These are phyloP conservation scores for Lynx canadensis DNA, from an alignment of 2,113 vertebrate genomes.

Conservation along the genomic window DNA sequence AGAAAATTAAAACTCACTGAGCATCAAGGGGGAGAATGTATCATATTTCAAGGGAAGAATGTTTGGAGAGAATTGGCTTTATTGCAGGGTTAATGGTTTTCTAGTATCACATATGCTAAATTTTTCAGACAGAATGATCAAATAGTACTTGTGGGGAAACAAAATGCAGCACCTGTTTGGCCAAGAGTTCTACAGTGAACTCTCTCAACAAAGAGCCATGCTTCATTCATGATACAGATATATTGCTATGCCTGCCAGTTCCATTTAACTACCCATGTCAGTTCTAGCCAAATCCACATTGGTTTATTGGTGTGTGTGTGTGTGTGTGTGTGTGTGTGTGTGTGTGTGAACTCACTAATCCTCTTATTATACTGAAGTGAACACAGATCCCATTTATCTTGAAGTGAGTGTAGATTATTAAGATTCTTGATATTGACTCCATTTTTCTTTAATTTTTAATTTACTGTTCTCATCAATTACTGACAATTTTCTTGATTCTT, in stretches of 20 bases:
- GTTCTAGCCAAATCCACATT: background rate
- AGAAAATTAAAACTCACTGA: constrained; percentile 46
- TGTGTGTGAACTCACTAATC: background rate
- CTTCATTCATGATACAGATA: background rate
- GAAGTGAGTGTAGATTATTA: background rate
- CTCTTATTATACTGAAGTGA: background rate
- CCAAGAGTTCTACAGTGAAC: background rate
- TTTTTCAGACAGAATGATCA: background rate
- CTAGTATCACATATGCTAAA: background rate
- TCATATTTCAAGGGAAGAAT: background rate
- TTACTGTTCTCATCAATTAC: background rate
- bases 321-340: no score
- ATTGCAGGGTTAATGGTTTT: background rate
- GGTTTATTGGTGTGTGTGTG: background rate
- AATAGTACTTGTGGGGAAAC: background rate
- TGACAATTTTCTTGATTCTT: background rate
- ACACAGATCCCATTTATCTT: background rate
- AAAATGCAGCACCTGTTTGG: background rate
- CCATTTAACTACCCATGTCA: background rate
- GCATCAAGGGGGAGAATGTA: background rate
- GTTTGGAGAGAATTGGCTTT: background rate
- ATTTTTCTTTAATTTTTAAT: background rate
- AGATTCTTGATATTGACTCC: background rate
- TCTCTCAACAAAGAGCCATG: background rate
- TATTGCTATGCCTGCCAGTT: background rate